A percentile compares a stretch with the other conserved stretches of the same genome.
Evolutionary conservation across 2,113 vertebrate genomes (phyloP).

Genomic region (Oreochromis niloticus): DNA sequence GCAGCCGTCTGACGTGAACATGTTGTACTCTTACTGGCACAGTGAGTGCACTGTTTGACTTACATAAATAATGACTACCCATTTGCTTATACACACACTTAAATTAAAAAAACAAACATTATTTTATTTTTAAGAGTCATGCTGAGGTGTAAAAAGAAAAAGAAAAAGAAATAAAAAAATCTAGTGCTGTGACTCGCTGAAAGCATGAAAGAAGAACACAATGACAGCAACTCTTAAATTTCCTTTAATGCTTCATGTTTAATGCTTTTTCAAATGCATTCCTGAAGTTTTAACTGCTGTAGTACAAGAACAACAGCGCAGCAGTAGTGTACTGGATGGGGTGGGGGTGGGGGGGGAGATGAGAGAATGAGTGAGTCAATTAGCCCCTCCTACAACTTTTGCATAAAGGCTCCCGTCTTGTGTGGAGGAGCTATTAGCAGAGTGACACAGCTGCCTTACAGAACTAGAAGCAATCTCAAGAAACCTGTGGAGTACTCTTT

Average conservation of each 20-base stretch:
- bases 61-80: neutral
- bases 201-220: neutral
- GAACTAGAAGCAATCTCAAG: conserved; percentile 56
- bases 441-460: conserved; percentile 73
- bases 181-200: neutral
- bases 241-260: neutral
- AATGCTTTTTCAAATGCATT: neutral
- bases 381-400: conserved; percentile 71
- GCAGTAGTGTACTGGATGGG: conserved; percentile 2
- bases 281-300: neutral
- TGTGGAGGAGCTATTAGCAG: conserved; percentile 75
- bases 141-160: neutral
- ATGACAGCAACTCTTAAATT: neutral
- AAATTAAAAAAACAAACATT: neutral
- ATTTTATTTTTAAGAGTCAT: neutral
- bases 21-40: neutral
- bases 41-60: neutral
- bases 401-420: conserved; percentile 76
- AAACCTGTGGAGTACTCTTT: conserved; percentile 68
- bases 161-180: neutral
- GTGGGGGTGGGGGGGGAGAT: conserved; percentile 32
- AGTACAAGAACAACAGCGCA: neutral
- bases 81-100: neutral
- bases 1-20: neutral
- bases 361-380: conserved; percentile 5